Percentiles rank a stretch among this genome's conserved stretches.
These are phyloP conservation scores for Mallotus villosus DNA, from an alignment of 2,797 vertebrate genomes.

Conservation along the genomic window DNA sequence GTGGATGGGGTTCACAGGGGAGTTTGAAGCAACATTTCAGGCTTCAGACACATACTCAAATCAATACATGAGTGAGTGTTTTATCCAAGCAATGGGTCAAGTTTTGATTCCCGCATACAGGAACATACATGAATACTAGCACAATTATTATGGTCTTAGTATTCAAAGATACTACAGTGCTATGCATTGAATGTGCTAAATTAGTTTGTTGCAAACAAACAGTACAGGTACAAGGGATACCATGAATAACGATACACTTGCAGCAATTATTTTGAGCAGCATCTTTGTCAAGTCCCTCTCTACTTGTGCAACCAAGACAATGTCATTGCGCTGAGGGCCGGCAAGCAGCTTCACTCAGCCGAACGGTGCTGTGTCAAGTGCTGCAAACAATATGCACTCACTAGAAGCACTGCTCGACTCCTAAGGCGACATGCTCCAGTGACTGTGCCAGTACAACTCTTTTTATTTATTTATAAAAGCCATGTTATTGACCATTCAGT, in stretches of 20 bases:
- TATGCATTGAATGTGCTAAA: no score
- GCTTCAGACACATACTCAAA: not conserved
- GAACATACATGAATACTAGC: not conserved
- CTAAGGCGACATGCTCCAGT: conserved; percentile 54
- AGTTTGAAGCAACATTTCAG: not conserved
- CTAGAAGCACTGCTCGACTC: conserved; percentile 64
- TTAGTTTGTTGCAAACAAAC: no score
- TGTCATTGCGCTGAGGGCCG: conserved; percentile 57
- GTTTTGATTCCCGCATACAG: not conserved
- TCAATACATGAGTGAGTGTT: not conserved
- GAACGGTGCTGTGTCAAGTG: conserved; percentile 68
- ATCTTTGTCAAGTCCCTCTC: conserved; percentile 42
- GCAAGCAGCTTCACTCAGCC: conserved; percentile 63
- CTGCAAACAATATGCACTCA: conserved; percentile 77
- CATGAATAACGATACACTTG: conserved; percentile 15
- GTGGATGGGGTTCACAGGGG: not conserved
- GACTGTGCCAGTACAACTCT: conserved; percentile 63
- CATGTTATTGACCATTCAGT: conserved; percentile 52
- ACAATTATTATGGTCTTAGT: not conserved
- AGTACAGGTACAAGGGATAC: not conserved
- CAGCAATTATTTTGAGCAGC: conserved; percentile 56
- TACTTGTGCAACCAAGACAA: conserved; percentile 47
- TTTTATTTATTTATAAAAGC: conserved; percentile 67
- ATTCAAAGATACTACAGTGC: no score
- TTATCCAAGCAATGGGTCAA: not conserved